Percentiles rank a stretch among this genome's conserved stretches.
phyloP scores from a whole-genome alignment of 92 coral and sea anemone genomes.

The Paramuricea clavata region DNA sequence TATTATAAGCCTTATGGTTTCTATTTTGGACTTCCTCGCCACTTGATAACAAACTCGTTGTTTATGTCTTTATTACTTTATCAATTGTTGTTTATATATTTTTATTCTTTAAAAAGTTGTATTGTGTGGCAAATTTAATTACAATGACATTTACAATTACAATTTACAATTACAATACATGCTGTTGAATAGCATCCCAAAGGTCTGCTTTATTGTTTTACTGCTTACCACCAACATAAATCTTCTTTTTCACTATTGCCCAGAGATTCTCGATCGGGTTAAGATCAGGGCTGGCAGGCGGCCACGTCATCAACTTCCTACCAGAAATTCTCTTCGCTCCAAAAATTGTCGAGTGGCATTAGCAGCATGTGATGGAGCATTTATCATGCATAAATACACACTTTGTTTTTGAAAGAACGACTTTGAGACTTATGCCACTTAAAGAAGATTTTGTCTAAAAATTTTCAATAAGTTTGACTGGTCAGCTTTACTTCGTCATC shows the following conservation, averaged over 20 bases:
- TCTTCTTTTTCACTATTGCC: conserved; percentile 23
- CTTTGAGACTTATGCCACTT: conserved; percentile 6
- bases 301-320: conserved; percentile 7
- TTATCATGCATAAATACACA: conserved; percentile 26
- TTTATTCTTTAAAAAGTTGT: too few relatives aligned
- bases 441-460: not conserved
- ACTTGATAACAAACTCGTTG: too few relatives aligned
- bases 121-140: too few relatives aligned
- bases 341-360: conserved; percentile 16
- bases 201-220: not conserved
- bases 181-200: conserved; percentile 22
- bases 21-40: too few relatives aligned
- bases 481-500: conserved; percentile 9
- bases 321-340: not conserved
- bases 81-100: too few relatives aligned
- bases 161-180: too few relatives aligned
- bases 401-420: not conserved
- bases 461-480: not conserved
- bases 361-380: not conserved
- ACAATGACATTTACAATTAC: too few relatives aligned
- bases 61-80: too few relatives aligned
- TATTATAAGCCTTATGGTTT: too few relatives aligned
- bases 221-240: conserved; percentile 33
- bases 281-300: conserved; percentile 1
- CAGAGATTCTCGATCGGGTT: conserved; percentile 14